Evolutionary conservation across 2,113 vertebrate species (phyloP).

Genomic region (Recurvirostra avosetta): DNA sequence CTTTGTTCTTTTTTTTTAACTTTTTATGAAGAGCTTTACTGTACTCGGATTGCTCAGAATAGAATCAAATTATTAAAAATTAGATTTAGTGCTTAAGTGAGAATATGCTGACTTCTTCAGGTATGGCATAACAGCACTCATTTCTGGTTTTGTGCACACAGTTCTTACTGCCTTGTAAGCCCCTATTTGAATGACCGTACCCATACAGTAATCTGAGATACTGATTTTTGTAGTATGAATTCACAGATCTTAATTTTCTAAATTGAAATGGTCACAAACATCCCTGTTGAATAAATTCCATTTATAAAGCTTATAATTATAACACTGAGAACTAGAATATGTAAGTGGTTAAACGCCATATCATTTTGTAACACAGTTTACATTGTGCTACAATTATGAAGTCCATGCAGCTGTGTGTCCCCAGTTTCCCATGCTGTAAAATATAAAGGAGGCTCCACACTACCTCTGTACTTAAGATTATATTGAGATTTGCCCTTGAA

Average conservation of each 20-base stretch:
- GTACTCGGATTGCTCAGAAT: not conserved
- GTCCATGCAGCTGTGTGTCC: not conserved
- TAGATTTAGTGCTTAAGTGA: not conserved
- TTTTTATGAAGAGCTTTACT: not conserved
- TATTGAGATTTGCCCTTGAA: not conserved
- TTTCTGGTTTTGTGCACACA: no score
- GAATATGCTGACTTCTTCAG: not conserved
- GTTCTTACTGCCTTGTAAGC: not conserved
- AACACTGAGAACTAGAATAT: not conserved
- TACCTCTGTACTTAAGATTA: not conserved
- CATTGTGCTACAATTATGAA: not conserved
- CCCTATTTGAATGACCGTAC: not conserved
- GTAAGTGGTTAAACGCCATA: not conserved
- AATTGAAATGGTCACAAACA: not conserved
- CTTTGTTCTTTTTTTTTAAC: no score
- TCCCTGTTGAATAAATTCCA: not conserved
- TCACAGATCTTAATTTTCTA: not conserved
- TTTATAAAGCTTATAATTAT: not conserved
- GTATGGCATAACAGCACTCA: not conserved
- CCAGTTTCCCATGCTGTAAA: not conserved
- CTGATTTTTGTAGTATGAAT: not conserved
- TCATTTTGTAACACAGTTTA: not conserved
- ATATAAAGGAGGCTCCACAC: not conserved
- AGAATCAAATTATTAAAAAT: not conserved
- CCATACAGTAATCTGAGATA: not conserved